Percentiles rank a stretch among this genome's conserved stretches.
Evolutionary conservation across 2,888 invertebrate species (phyloP).

Genomic region (Pristionchus arcanus): DNA sequence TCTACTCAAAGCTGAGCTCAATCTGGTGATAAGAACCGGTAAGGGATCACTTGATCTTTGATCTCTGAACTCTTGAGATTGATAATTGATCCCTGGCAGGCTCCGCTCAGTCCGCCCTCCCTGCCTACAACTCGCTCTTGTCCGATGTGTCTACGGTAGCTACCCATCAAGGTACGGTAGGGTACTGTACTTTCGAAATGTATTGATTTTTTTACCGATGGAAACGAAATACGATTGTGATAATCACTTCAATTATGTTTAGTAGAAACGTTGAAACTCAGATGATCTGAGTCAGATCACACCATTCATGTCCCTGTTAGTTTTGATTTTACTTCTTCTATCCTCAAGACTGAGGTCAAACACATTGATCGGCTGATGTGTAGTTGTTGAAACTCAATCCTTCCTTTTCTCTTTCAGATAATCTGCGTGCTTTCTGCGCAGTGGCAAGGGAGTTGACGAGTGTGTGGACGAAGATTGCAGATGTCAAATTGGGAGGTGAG

Average conservation of each 20-base stretch:
- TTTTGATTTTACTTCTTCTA: no score
- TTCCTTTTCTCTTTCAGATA: slow-evolving; percentile 59
- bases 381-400: neutral
- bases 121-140: slow-evolving; percentile 65
- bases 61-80: slow-evolving; percentile 47
- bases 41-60: neutral
- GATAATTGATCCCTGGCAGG: slow-evolving; percentile 33
- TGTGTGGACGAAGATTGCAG: slow-evolving; percentile 70
- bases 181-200: neutral
- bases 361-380: no score
- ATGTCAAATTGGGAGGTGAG: slow-evolving; percentile 65
- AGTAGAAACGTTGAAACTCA: neutral
- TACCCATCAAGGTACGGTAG: slow-evolving; percentile 48
- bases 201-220: neutral
- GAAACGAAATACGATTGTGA: neutral
- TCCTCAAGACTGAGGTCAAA: no score
- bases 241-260: neutral
- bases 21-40: slow-evolving; percentile 51
- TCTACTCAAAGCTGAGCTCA: slow-evolving; percentile 46
- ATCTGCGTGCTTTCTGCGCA: slow-evolving; percentile 62
- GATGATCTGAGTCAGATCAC: no score
- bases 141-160: slow-evolving; percentile 60
- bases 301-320: neutral
- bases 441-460: slow-evolving; percentile 71
- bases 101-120: slow-evolving; percentile 57